Percentiles rank a stretch among this genome's conserved stretches.
phyloP scores from a whole-genome alignment of 2,113 vertebrate species.

The Melanotaenia duboulayi region DNA sequence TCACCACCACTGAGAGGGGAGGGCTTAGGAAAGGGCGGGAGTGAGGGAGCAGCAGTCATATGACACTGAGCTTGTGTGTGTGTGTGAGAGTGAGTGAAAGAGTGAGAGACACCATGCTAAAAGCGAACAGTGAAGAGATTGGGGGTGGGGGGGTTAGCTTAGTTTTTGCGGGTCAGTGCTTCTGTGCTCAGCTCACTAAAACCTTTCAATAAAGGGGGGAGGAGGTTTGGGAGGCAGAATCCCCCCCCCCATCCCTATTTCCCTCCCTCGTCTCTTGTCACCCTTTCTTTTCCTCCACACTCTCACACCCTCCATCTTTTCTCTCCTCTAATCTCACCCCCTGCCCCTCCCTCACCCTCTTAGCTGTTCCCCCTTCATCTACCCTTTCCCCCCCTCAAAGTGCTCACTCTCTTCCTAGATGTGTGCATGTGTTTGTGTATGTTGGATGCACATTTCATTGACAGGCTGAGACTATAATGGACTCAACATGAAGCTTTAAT shows the following conservation, averaged over 20 bases:
- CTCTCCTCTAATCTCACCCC: slow-evolving; percentile 68
- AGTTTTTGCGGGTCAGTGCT: slow-evolving; percentile 79
- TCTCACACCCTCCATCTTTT: slow-evolving; percentile 64
- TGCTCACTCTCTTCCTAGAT: slow-evolving; percentile 33
- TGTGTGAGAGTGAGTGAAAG: not conserved
- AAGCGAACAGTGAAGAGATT: slow-evolving; percentile 37
- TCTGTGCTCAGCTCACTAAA: slow-evolving; percentile 74
- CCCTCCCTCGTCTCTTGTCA: slow-evolving; percentile 58
- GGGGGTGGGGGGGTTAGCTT: slow-evolving; percentile 37
- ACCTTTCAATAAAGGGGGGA: slow-evolving; percentile 70
- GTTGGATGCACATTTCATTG: slow-evolving; percentile 83
- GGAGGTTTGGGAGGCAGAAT: slow-evolving; percentile 43
- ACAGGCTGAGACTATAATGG: slow-evolving; percentile 80
- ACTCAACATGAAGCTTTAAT: slow-evolving; percentile 83
- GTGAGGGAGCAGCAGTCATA: slow-evolving; percentile 68
- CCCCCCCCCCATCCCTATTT: slow-evolving; percentile 15
- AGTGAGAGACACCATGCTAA: slow-evolving; percentile 47
- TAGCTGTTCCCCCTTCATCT: slow-evolving; percentile 74
- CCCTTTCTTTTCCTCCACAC: slow-evolving; percentile 67
- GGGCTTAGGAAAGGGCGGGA: slow-evolving; percentile 60
- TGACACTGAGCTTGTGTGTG: slow-evolving; percentile 68
- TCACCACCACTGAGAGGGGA: slow-evolving; percentile 68
- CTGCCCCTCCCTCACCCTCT: slow-evolving; percentile 35
- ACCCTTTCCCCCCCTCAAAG: slow-evolving; percentile 65
- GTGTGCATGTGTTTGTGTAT: slow-evolving; percentile 76